Evolutionary conservation across 92 coral and sea anemone species (phyloP).

Genomic region (Paramuricea clavata): DNA sequence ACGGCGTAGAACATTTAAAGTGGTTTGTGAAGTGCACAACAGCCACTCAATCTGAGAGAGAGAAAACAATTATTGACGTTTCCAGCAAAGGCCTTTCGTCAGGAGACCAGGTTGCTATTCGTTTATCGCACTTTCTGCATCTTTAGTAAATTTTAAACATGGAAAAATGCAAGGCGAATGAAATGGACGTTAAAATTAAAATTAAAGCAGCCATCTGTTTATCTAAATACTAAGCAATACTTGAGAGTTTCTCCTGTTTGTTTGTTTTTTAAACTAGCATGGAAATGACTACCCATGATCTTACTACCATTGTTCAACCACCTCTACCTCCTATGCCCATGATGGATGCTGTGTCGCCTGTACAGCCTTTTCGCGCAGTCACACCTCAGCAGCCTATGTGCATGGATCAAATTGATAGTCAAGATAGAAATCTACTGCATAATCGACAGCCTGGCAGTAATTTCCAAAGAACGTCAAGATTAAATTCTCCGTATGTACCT

Average conservation of each 20-base stretch:
- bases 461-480: conserved; percentile 30
- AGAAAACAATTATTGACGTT: too few species aligned
- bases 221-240: too few species aligned
- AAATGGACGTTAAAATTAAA: too few species aligned
- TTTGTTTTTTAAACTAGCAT: background rate
- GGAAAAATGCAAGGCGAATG: too few species aligned
- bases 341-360: background rate
- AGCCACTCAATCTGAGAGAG: too few species aligned
- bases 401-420: background rate
- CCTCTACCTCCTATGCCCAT: conserved; percentile 1
- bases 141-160: too few species aligned
- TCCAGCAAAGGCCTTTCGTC: too few species aligned
- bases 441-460: background rate
- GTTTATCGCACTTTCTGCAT: too few species aligned
- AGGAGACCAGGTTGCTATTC: too few species aligned
- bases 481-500: conserved; percentile 18
- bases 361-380: background rate
- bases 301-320: background rate
- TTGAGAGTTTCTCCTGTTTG: background rate
- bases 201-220: too few species aligned
- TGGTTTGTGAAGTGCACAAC: too few species aligned
- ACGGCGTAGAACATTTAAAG: too few species aligned
- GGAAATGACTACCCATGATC: background rate
- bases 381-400: background rate
- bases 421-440: conserved; percentile 13